These are phyloP conservation scores for Cyanocitta stelleri DNA, from an alignment of 2,113 vertebrate species.

Conservation along the genomic window DNA sequence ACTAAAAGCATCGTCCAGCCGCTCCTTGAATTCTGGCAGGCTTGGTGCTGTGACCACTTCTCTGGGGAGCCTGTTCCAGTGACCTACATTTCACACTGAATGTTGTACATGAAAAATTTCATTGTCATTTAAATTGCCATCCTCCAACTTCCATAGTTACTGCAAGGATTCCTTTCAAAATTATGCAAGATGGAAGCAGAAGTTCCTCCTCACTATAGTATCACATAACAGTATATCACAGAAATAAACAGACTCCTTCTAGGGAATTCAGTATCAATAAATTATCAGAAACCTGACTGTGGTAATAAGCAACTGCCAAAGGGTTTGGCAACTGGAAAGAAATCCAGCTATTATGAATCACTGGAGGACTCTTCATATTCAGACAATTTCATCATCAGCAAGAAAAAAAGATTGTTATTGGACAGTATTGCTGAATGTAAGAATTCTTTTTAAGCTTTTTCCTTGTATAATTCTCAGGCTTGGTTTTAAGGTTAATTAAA, in stretches of 20 bases:
- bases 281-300: not conserved
- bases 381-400: not conserved
- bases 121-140: not conserved
- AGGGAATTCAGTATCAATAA: not conserved
- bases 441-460: not conserved
- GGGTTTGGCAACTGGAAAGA: not conserved
- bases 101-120: not conserved
- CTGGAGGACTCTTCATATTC: not conserved
- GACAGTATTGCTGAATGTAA: not conserved
- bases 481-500: not conserved
- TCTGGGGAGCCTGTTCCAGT: not conserved
- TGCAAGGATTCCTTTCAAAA: not conserved
- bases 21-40: not conserved
- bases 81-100: not conserved
- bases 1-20: fast-evolving
- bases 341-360: not conserved
- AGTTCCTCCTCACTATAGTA: not conserved
- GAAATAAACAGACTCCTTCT: not conserved
- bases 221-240: not conserved
- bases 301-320: not conserved
- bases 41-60: not conserved
- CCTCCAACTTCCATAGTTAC: not conserved
- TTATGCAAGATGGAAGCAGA: not conserved
- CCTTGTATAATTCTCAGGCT: not conserved
- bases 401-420: not conserved